Evolutionary conservation across 2,797 vertebrate species (phyloP).

Genomic region (Pangasius macronema): DNA sequence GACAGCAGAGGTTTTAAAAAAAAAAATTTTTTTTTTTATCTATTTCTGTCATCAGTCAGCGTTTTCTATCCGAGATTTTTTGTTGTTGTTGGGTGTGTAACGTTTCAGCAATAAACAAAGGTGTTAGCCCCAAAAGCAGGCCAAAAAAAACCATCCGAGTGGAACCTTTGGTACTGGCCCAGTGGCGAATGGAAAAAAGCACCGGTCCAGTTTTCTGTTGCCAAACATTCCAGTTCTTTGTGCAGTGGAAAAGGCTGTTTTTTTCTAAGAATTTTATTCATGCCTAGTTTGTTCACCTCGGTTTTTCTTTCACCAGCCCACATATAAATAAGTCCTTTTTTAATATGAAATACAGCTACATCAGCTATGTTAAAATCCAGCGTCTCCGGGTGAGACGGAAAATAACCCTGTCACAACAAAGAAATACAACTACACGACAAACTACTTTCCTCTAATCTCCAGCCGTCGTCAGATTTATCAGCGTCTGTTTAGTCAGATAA

Average conservation of each 20-base stretch:
- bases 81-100: neutral
- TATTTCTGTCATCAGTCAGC: neutral
- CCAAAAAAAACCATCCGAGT: slow-evolving; percentile 13
- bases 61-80: neutral
- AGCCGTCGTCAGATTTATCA: neutral
- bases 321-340: neutral
- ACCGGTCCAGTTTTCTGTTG: neutral
- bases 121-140: neutral
- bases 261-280: slow-evolving; percentile 14
- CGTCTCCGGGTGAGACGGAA: neutral
- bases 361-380: neutral
- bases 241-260: neutral
- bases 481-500: neutral
- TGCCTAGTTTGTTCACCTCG: neutral
- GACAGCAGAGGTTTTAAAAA: neutral
- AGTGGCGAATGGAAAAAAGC: slow-evolving; percentile 1
- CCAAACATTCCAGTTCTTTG: neutral
- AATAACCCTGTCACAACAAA: neutral
- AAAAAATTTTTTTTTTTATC: no score
- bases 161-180: neutral
- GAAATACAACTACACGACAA: neutral
- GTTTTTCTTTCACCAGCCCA: neutral
- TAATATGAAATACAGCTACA: neutral
- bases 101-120: neutral
- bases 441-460: neutral